Evolutionary conservation across 92 coral and sea anemone species (phyloP).

Genomic region (Micromussa lordhowensis): DNA sequence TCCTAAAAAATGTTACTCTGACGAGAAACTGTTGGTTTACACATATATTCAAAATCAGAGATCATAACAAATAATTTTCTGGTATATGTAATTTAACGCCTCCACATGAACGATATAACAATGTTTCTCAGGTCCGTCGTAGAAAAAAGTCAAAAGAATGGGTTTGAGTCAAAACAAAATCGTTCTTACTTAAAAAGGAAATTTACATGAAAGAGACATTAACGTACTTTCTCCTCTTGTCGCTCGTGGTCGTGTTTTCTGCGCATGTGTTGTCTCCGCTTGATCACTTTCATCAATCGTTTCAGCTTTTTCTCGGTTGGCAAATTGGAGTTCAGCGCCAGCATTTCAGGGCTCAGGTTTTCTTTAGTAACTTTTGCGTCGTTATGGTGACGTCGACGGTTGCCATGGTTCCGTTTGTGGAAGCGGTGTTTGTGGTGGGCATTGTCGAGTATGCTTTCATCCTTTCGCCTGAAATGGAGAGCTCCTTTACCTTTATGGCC

Average conservation of each 20-base stretch:
- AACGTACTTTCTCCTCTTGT: not conserved
- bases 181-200: not conserved
- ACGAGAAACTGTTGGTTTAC: not conserved
- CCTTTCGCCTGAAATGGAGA: not conserved
- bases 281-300: not conserved
- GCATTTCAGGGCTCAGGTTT: not conserved
- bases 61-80: not conserved
- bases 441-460: not conserved
- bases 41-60: not conserved
- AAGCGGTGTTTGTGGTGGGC: constrained; percentile 2
- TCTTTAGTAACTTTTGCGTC: not conserved
- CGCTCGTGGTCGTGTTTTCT: not conserved
- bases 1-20: not conserved
- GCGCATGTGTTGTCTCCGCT: not conserved
- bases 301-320: not conserved
- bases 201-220: not conserved
- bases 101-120: not conserved
- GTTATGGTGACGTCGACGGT: not conserved
- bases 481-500: not conserved
- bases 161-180: not conserved
- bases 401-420: constrained; percentile 7
- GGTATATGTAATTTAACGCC: not conserved
- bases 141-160: not conserved
- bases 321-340: not conserved
- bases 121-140: not conserved